Evolutionary conservation across 1,140 invertebrate genomes (phyloP).

Genomic region (Lamellibrachia luymesi): DNA sequence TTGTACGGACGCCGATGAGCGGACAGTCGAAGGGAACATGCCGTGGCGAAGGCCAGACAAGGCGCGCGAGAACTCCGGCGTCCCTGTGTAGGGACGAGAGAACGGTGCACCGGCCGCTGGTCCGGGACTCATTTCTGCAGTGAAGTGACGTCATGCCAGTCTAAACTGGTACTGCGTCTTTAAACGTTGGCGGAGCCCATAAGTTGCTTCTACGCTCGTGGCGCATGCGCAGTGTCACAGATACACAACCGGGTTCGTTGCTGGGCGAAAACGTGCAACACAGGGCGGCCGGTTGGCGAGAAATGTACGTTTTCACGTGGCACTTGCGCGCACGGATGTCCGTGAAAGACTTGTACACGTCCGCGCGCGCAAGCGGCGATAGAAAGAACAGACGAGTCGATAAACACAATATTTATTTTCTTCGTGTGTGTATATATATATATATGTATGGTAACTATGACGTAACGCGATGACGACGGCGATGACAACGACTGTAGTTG

Average conservation of each 20-base stretch:
- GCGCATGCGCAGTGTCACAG: background rate
- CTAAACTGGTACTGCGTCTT: background rate
- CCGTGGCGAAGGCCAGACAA: background rate
- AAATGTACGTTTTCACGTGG: background rate
- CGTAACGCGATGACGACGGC: background rate
- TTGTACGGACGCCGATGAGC: background rate
- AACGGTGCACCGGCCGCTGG: background rate
- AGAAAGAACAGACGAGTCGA: background rate
- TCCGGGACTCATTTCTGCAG: background rate
- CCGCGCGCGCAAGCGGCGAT: background rate
- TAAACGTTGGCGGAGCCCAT: background rate
- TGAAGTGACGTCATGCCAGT: background rate
- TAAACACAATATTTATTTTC: slow-evolving; percentile 6
- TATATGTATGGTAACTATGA: background rate
- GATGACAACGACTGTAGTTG: background rate
- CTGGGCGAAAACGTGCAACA: background rate
- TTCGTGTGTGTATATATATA: background rate
- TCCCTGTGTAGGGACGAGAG: background rate
- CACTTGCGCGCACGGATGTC: background rate
- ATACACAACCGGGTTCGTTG: background rate
- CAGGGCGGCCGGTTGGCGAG: background rate
- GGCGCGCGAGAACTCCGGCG: too few relatives aligned
- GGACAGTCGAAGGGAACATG: background rate
- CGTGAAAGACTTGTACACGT: background rate
- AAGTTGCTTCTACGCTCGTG: background rate